phyloP scores from a whole-genome alignment of 1,140 invertebrate species.

The Lordiphosa collinella region DNA sequence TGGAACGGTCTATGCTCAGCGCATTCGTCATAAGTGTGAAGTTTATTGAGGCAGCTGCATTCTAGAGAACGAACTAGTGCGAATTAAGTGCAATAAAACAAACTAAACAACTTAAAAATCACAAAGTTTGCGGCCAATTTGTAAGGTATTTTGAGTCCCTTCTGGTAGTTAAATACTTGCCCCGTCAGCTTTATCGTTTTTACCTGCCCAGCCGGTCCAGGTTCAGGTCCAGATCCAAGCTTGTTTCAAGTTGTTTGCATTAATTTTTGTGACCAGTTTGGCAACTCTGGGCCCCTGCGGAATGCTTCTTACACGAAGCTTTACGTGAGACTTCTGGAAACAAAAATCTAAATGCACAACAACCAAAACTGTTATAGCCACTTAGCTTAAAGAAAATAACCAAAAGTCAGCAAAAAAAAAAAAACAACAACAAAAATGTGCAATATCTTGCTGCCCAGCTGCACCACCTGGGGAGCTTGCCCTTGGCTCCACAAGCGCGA shows the following conservation, averaged over 20 bases:
- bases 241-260: conserved; percentile 27
- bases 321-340: neutral
- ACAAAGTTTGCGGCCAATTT: neutral
- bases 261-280: conserved; percentile 35
- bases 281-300: conserved; percentile 18
- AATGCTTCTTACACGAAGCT: no score
- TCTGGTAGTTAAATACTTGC: no score
- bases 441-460: conserved; percentile 34
- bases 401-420: neutral
- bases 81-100: conserved; percentile 13
- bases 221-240: neutral
- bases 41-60: neutral
- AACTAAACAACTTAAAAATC: neutral
- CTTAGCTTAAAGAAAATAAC: conserved; percentile 30
- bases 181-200: neutral
- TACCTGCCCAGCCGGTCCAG: conserved; percentile 10
- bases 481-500: conserved; percentile 30
- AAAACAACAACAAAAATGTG: conserved; percentile 6
- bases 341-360: conserved; percentile 2
- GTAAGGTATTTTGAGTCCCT: no score
- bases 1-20: conserved; percentile 55
- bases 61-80: conserved; percentile 16
- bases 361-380: conserved; percentile 63
- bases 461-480: conserved; percentile 42
- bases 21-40: conserved; percentile 4